phyloP scores from a whole-genome alignment of 2,797 vertebrate species.

The Uromys caudimaculatus region DNA sequence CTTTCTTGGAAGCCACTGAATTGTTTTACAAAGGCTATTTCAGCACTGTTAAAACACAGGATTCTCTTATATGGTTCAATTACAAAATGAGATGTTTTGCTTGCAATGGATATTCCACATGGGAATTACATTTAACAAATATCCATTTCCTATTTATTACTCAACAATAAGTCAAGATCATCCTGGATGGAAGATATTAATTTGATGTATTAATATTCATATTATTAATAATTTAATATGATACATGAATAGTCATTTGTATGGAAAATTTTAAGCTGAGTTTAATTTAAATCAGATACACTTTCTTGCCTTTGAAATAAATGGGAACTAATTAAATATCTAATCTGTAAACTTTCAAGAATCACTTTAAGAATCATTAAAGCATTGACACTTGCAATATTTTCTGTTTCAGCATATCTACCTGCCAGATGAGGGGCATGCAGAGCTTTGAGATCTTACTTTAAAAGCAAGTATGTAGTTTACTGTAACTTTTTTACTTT shows the following conservation, averaged over 20 bases:
- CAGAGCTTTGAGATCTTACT: not conserved
- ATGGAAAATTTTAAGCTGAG: not conserved
- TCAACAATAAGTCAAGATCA: not conserved
- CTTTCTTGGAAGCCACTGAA: not conserved
- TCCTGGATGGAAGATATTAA: not conserved
- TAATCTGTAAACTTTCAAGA: not conserved
- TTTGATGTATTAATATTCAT: not conserved
- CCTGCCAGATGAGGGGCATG: not conserved
- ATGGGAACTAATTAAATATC: not conserved
- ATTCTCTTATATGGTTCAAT: not conserved
- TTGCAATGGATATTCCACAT: not conserved
- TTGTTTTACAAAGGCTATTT: not conserved
- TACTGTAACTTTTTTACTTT: not conserved
- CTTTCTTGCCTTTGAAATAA: not conserved
- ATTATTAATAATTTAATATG: not conserved
- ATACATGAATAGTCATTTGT: not conserved
- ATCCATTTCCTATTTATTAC: not conserved
- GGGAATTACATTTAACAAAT: not conserved
- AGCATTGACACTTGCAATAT: not conserved
- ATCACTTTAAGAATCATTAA: slow-evolving; percentile 17
- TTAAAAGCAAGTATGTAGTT: not conserved
- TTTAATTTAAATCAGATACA: not conserved
- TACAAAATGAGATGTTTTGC: not conserved
- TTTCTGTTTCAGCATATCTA: not conserved
- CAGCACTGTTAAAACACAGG: not conserved